Percentiles rank a stretch among this genome's conserved stretches.
Conservation (phyloP, 2,113 vertebrate species). For the Vidua macroura region DNA sequence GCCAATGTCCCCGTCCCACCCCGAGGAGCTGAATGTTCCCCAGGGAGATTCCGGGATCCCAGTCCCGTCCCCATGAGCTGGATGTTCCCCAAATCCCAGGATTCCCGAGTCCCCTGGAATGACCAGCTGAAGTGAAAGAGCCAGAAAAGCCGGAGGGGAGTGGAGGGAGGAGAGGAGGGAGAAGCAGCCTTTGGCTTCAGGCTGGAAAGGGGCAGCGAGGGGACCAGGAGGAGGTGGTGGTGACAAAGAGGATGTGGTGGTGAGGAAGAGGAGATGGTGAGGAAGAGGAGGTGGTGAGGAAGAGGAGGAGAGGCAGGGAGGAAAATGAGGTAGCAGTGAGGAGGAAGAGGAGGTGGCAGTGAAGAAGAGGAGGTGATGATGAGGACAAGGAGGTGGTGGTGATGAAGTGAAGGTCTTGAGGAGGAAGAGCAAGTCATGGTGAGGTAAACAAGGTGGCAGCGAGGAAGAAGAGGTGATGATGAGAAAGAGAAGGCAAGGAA, state of each 20-base stretch:
- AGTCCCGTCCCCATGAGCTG: accelerated
- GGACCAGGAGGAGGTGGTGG: accelerated
- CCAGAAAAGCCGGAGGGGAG: accelerated
- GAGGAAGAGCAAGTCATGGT: too few relatives aligned
- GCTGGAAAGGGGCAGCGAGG: accelerated
- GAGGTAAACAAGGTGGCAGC: accelerated
- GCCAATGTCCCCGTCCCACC: neutral
- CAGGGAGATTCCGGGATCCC: neutral
- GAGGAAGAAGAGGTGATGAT: neutral
- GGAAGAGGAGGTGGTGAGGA: too few relatives aligned
- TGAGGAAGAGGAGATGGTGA: neutral
- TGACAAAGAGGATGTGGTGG: neutral
- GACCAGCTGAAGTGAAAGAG: neutral
- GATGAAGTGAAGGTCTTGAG: too few relatives aligned
- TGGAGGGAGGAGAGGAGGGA: neutral
- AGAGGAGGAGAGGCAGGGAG: too few relatives aligned
- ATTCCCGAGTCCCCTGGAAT: neutral
- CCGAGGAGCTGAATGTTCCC: neutral
- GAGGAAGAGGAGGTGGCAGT: accelerated
- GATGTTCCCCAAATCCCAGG: neutral
- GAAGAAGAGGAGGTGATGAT: accelerated
- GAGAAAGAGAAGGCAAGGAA: neutral
- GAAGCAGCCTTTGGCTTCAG: neutral
- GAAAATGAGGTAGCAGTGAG: neutral
- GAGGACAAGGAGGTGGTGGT: neutral